These are phyloP conservation scores for Tympanoctomys barrerae DNA, from an alignment of 2,797 vertebrate species.

Conservation along the genomic window DNA sequence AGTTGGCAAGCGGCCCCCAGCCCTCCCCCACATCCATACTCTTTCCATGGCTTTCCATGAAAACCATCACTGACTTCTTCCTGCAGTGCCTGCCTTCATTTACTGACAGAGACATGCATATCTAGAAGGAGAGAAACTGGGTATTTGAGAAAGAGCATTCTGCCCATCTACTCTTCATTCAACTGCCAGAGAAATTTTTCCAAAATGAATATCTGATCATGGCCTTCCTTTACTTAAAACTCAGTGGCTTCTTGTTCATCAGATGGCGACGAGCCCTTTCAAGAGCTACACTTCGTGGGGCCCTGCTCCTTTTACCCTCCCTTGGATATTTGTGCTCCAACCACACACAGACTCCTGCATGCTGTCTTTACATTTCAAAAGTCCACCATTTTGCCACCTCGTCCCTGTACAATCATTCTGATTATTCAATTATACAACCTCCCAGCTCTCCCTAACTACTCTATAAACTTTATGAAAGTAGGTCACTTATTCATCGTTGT, in stretches of 20 bases:
- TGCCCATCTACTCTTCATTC: not conserved
- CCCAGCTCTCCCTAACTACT: not conserved
- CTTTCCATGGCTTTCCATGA: not conserved
- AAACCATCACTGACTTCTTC: not conserved
- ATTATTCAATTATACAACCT: not conserved
- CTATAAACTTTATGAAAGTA: not conserved
- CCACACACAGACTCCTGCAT: not conserved
- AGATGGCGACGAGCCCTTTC: not conserved
- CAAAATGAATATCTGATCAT: not conserved
- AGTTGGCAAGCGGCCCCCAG: not conserved
- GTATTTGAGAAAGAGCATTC: not conserved
- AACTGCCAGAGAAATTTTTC: not conserved
- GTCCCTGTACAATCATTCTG: not conserved
- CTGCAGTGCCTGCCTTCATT: not conserved
- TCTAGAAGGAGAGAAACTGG: not conserved
- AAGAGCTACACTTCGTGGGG: not conserved
- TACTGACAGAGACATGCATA: not conserved
- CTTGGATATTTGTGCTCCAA: not conserved
- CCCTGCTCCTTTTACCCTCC: not conserved
- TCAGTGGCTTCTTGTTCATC: not conserved
- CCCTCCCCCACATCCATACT: not conserved
- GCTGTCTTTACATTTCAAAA: slow-evolving; percentile 17
- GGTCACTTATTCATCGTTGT: not conserved
- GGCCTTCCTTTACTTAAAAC: not conserved
- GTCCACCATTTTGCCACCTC: not conserved